These are phyloP conservation scores for Tragelaphus eurycerus DNA, from an alignment of 2,797 vertebrate genomes.

Conservation along the genomic window DNA sequence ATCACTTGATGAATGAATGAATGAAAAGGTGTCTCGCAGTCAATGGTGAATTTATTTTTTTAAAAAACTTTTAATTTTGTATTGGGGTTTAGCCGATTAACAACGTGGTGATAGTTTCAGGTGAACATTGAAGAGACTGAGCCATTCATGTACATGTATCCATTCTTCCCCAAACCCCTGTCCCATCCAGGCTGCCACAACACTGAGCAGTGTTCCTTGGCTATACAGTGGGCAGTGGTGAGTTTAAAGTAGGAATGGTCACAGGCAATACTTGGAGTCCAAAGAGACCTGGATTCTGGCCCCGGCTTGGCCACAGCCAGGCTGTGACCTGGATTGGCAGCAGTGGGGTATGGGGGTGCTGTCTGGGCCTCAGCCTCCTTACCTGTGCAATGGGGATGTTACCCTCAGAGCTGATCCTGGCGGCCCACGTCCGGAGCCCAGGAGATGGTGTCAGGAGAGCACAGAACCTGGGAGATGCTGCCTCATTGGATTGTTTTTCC, in stretches of 20 bases:
- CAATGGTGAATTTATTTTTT: background rate
- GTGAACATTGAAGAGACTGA: background rate
- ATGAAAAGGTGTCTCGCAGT: background rate
- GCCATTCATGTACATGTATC: background rate
- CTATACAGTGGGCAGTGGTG: background rate
- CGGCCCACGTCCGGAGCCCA: accelerated
- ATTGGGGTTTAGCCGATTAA: background rate
- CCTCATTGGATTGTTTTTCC: background rate
- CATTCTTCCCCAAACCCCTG: background rate
- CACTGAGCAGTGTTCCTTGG: background rate
- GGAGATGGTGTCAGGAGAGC: background rate
- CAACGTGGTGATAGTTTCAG: background rate
- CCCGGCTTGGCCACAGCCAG: background rate
- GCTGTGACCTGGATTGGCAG: background rate
- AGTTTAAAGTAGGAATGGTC: background rate
- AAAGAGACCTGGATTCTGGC: background rate
- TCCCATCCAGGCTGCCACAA: background rate
- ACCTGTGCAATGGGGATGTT: background rate
- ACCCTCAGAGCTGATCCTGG: background rate
- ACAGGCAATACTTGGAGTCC: background rate
- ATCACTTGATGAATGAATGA: background rate
- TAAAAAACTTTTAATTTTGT: background rate
- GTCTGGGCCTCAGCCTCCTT: background rate
- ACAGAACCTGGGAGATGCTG: background rate
- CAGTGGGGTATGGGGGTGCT: background rate